Evolutionary conservation across 1,140 invertebrate genomes (phyloP), one percentile per base, ranked within the genome.

Genomic region (Apis cerana): DNA sequence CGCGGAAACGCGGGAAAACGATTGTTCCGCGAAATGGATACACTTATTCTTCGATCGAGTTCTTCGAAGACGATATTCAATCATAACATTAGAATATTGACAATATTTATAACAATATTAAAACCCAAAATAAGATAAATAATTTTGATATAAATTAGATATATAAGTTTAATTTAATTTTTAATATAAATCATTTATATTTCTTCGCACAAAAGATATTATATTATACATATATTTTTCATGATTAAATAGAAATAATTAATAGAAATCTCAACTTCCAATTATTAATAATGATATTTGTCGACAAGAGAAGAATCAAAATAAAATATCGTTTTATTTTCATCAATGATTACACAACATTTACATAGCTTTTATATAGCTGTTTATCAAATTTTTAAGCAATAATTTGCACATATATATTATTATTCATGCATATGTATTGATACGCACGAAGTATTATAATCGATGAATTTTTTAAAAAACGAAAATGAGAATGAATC

Each of bases 1-100:
- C 5, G 23, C 54, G 64, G 72, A 81, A 81, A 81, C 80, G 72
- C 72, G 80, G 80, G 72, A 81, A 80, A 81, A 68, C 72, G 72
- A 81, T 81, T 68, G 80, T 81, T 81, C 19, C 54, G 52, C 12
- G 54, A 67, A 52, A 17, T 17, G 17, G 71, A 43, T 27, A 33
- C 52, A 33, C n/a, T 62, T 27, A 13, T 15, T 52, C 12, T 52
- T 72, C 54, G 17, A 56, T 23, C 61, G 52, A n/a, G 61, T 67
- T 58, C 19, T n/a, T 54, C 9, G 68, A 11, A 58, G 48, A 72
- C 17, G 58, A 75, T 21, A 65, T 48, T 80, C 23, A 61, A 74
- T 58, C 33, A 19, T 21, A 15, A 21, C 23, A 8, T 71, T 62
- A 15, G 1, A 12, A 62, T n/a, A 21, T n/a, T 19, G 23, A 9